These are phyloP conservation scores for Cuniculus paca DNA, from an alignment of 2,797 vertebrate genomes.

Conservation along the genomic window DNA sequence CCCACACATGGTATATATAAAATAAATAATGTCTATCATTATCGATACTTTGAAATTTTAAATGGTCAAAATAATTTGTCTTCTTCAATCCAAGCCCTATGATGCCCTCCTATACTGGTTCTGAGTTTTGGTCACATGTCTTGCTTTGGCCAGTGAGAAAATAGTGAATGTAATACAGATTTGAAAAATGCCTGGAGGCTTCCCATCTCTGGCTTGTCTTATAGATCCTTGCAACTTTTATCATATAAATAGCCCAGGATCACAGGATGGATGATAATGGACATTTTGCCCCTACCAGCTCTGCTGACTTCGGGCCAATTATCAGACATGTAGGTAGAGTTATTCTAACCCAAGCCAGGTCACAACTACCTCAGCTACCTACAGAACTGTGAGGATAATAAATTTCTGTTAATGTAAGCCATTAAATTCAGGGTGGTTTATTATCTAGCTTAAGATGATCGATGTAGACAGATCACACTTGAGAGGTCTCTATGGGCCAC, in stretches of 20 bases:
- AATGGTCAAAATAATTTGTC: not conserved
- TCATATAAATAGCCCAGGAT: not conserved
- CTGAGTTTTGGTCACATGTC: not conserved
- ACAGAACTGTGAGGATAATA: not conserved
- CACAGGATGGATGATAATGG: not conserved
- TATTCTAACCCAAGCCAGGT: not conserved
- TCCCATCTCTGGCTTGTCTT: not conserved
- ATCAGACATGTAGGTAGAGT: not conserved
- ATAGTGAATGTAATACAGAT: not conserved
- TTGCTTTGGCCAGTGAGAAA: not conserved
- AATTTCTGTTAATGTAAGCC: not conserved
- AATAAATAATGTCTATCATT: not conserved
- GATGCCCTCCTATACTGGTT: not conserved
- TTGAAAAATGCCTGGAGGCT: not conserved
- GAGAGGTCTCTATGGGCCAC: not conserved
- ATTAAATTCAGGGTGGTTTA: not conserved
- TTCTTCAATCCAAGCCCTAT: not conserved
- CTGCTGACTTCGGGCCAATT: not conserved
- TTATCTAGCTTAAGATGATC: not conserved
- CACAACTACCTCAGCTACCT: not conserved
- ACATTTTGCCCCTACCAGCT: not conserved
- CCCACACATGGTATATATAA: not conserved
- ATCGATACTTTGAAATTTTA: not conserved
- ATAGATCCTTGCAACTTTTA: not conserved
- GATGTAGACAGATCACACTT: not conserved